Conservation (phyloP, 2,888 invertebrate genomes). For the Phytoseiulus persimilis region DNA sequence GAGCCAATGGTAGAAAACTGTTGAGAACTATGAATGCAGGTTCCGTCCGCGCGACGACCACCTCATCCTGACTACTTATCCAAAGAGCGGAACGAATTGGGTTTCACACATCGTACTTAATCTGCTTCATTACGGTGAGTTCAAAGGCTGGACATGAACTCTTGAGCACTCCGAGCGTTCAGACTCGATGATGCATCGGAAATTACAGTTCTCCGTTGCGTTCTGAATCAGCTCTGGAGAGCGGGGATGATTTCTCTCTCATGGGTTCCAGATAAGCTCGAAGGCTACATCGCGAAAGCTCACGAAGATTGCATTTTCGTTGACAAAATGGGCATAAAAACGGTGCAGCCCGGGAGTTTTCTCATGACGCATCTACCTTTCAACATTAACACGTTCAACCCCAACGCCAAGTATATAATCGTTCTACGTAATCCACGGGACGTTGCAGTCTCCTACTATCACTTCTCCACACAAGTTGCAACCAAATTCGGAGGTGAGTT, state of each 20-base stretch:
- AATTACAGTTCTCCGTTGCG: too few relatives aligned
- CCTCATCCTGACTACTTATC: background rate
- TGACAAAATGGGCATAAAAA: background rate
- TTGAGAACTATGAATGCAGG: too few relatives aligned
- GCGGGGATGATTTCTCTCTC: too few relatives aligned
- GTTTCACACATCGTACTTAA: background rate
- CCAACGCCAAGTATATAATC: background rate
- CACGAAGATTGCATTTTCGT: background rate
- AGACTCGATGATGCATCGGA: too few relatives aligned
- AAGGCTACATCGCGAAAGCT: background rate
- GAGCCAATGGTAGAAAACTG: too few relatives aligned
- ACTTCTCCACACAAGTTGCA: background rate
- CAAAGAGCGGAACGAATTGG: constrained; percentile 5
- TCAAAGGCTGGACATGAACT: too few relatives aligned
- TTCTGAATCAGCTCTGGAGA: too few relatives aligned
- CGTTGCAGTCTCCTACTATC: constrained; percentile 13
- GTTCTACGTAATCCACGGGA: background rate
- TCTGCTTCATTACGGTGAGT: background rate
- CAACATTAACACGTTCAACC: background rate
- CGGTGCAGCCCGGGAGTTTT: background rate
- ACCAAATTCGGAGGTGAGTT: background rate
- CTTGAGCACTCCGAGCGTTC: too few relatives aligned
- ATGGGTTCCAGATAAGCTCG: background rate
- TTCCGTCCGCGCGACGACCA: background rate
- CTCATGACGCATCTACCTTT: constrained; percentile 9